phyloP scores from a whole-genome alignment of 2,888 invertebrate genomes.

The Epirrita christyi region DNA sequence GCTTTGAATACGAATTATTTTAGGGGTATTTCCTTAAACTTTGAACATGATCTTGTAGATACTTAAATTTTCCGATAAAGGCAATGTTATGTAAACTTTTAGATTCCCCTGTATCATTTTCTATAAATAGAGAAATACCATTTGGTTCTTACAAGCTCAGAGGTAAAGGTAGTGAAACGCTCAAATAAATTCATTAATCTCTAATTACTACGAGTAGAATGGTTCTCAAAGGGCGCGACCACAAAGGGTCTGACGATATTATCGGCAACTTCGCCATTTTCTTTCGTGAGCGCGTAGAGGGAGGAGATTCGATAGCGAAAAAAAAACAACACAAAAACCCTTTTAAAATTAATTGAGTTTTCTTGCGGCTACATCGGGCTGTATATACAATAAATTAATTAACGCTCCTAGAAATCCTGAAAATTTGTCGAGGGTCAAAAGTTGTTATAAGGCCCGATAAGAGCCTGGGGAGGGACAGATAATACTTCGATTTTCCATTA shows the following conservation, averaged over 20 bases:
- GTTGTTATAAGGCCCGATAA: conserved; percentile 61
- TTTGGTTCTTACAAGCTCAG: conserved; percentile 24
- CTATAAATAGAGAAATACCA: conserved; percentile 23
- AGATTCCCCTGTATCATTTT: conserved; percentile 12
- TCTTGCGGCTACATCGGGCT: conserved; percentile 81
- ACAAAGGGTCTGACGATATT: conserved; percentile 68
- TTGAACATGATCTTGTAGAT: neutral
- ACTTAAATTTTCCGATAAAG: neutral
- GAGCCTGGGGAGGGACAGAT: conserved; percentile 64
- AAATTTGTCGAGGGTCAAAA: conserved; percentile 83
- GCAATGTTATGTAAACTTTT: neutral
- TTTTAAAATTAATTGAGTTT: conserved; percentile 85
- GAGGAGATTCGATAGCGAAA: conserved; percentile 63
- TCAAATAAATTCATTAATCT: conserved; percentile 71
- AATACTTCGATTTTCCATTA: conserved; percentile 84
- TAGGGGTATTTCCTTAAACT: neutral
- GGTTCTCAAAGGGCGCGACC: conserved; percentile 64
- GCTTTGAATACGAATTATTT: neutral
- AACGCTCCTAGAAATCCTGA: conserved; percentile 82
- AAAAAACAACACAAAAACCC: conserved; percentile 84
- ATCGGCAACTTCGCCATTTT: conserved; percentile 69
- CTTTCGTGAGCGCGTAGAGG: conserved; percentile 47
- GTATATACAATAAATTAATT: conserved; percentile 85
- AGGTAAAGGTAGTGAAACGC: conserved; percentile 36
- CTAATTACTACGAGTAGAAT: conserved; percentile 72